Conservation (phyloP, 2,113 vertebrate genomes). For the Struthio camelus region DNA sequence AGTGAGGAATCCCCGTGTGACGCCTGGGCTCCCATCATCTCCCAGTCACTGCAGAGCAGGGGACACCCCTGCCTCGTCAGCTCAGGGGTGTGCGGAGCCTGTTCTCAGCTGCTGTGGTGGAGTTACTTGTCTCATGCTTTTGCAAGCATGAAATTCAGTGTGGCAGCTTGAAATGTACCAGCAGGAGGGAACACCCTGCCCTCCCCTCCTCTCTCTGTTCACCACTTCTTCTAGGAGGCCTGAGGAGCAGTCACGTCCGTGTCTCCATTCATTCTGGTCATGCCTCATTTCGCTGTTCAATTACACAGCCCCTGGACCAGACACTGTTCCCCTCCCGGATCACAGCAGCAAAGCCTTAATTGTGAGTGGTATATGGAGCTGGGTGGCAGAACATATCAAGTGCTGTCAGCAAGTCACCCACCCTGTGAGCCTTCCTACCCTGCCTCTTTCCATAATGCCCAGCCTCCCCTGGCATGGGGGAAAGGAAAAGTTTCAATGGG, state of each 20-base stretch:
- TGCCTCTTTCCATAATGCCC: background rate
- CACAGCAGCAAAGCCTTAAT: background rate
- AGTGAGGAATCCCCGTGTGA: rapidly evolving
- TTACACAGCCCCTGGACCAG: background rate
- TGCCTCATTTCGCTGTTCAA: background rate
- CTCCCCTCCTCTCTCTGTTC: background rate
- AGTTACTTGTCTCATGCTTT: background rate
- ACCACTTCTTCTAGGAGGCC: background rate
- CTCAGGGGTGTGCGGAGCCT: rapidly evolving
- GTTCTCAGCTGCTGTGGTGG: background rate
- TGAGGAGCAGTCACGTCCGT: rapidly evolving
- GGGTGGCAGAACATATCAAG: background rate
- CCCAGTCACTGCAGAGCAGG: background rate
- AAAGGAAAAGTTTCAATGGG: background rate
- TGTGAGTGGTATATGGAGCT: background rate
- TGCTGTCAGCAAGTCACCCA: background rate
- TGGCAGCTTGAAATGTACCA: background rate
- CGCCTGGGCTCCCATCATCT: rapidly evolving
- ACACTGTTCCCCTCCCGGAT: background rate
- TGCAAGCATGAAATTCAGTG: background rate
- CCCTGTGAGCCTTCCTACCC: background rate
- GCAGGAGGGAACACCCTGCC: background rate
- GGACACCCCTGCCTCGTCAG: background rate
- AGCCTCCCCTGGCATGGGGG: background rate
- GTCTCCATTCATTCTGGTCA: background rate